These are phyloP conservation scores for Masticophis lateralis DNA, from an alignment of 2,797 vertebrate genomes.

Conservation along the genomic window DNA sequence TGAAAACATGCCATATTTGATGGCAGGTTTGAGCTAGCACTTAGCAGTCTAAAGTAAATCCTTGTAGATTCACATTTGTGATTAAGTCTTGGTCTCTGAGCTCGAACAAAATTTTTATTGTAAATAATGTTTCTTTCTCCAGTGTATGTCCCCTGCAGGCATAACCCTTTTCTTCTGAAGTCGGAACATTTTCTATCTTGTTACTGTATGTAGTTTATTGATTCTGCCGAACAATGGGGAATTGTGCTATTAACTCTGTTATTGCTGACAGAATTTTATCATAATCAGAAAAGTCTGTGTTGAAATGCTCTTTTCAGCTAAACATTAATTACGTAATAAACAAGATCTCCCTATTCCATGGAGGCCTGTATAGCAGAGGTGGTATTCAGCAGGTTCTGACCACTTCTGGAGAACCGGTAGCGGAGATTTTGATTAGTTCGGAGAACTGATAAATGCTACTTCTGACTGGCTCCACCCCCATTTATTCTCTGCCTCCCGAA, in stretches of 20 bases:
- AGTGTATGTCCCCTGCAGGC: conserved; percentile 29
- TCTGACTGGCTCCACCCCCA: too few species aligned
- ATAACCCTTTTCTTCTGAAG: conserved; percentile 34
- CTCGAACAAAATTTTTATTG: conserved; percentile 34
- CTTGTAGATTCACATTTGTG: conserved; percentile 30
- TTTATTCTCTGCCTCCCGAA: too few species aligned
- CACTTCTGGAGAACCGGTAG: too few species aligned
- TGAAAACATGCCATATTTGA: neutral
- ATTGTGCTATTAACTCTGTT: conserved; percentile 47
- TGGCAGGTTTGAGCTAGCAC: conserved; percentile 22
- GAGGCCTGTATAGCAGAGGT: neutral
- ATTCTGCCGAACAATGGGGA: conserved; percentile 45
- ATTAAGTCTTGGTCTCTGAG: conserved; percentile 27
- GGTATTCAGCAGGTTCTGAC: too few species aligned
- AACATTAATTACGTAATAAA: neutral
- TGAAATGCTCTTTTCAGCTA: neutral
- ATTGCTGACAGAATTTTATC: conserved; percentile 39
- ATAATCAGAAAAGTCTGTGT: conserved; percentile 28
- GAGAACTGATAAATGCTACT: too few species aligned
- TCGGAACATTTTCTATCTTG: conserved; percentile 34
- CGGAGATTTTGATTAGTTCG: too few species aligned
- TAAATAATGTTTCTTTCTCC: conserved; percentile 20
- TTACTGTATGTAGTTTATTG: conserved; percentile 29
- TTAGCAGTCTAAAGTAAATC: conserved; percentile 13
- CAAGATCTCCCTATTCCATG: neutral